These are phyloP conservation scores for Melinaea marsaeus DNA, from an alignment of 2,888 invertebrate species.

Conservation along the genomic window DNA sequence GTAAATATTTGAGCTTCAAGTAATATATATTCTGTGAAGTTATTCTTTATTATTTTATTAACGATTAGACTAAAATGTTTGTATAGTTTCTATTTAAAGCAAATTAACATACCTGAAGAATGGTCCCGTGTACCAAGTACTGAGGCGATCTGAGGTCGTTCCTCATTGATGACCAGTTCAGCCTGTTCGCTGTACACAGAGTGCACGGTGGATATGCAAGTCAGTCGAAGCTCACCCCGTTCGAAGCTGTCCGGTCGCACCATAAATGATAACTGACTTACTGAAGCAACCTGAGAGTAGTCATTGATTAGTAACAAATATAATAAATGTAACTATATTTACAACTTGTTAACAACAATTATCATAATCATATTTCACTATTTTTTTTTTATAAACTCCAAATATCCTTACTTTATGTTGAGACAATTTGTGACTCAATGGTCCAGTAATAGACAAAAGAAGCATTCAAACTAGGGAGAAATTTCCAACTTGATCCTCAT, in stretches of 20 bases:
- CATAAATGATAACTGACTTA: conserved; percentile 71
- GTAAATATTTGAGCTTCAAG: too few species aligned
- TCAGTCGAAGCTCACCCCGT: conserved; percentile 80
- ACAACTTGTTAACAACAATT: too few species aligned
- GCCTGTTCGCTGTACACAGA: conserved; percentile 81
- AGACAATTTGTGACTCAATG: too few species aligned
- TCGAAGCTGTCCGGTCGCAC: conserved; percentile 81
- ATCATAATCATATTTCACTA: too few species aligned
- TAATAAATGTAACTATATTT: too few species aligned
- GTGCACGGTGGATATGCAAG: conserved; percentile 82
- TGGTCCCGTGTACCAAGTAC: conserved; percentile 83
- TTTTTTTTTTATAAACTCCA: too few species aligned
- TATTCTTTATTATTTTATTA: too few species aligned
- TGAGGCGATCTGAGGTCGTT: conserved; percentile 84
- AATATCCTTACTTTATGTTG: too few species aligned
- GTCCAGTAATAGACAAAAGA: too few species aligned
- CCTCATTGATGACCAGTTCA: conserved; percentile 82
- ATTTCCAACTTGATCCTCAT: too few species aligned
- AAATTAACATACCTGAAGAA: conserved; percentile 61
- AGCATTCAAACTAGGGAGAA: too few species aligned
- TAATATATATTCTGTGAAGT: too few species aligned
- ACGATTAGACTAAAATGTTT: background rate
- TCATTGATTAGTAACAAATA: background rate
- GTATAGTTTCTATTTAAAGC: conserved; percentile 2
- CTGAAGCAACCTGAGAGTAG: conserved; percentile 58